phyloP scores from a whole-genome alignment of 2,888 invertebrate species.

The Folsomia manolachei region DNA sequence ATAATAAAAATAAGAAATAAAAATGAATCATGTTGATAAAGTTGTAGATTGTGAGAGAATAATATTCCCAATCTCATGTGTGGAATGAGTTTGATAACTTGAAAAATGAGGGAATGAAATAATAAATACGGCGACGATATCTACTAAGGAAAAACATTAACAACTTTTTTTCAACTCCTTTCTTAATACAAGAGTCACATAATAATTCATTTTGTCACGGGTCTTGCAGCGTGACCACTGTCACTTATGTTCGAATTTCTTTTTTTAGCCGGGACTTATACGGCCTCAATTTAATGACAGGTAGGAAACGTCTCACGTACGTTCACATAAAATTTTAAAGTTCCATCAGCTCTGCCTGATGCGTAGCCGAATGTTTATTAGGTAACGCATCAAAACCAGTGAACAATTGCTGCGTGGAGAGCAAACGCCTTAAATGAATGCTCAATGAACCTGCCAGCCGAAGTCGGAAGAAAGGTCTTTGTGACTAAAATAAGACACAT shows the following conservation, averaged over 20 bases:
- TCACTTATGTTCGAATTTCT: no score
- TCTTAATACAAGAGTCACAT: constrained; percentile 6
- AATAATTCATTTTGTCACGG: constrained; percentile 41
- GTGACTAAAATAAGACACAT: not conserved
- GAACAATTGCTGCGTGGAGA: not conserved
- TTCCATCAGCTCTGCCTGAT: no score
- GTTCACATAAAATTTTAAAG: not conserved
- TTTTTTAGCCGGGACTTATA: not conserved
- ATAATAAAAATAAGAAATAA: not conserved
- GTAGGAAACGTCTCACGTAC: no score
- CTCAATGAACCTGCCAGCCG: not conserved
- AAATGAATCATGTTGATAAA: not conserved
- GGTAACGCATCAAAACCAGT: not conserved
- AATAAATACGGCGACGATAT: constrained; percentile 11
- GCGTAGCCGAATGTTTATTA: no score
- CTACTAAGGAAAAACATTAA: constrained; percentile 10
- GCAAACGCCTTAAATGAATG: not conserved
- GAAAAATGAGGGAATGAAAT: constrained; percentile 46
- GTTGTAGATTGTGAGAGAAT: not conserved
- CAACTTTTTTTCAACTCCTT: not conserved
- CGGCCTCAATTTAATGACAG: not conserved
- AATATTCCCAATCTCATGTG: not conserved
- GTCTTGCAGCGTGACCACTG: not conserved
- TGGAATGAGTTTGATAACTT: no score
- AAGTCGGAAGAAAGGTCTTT: not conserved